Conservation (phyloP, 2,888 invertebrate genomes). For the Eulithis prunata region DNA sequence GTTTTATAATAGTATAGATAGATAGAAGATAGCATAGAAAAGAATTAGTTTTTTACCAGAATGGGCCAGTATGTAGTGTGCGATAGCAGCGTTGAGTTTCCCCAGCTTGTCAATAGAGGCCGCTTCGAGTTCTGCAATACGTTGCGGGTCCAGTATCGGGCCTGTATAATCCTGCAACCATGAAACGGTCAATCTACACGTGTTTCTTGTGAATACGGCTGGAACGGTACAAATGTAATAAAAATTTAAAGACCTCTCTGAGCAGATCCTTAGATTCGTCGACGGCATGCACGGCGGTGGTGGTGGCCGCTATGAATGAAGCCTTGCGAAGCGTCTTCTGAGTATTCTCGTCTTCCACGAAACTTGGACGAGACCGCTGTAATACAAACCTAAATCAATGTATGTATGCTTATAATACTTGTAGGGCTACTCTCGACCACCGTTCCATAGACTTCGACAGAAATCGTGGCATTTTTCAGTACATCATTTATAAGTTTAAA, state of each 20-base stretch:
- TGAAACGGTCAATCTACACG: too few species aligned
- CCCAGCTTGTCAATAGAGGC: conserved; percentile 56
- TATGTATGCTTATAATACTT: too few species aligned
- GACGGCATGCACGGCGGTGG: conserved; percentile 50
- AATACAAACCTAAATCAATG: background rate
- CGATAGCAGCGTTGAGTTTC: conserved; percentile 69
- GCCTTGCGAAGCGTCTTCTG: conserved; percentile 60
- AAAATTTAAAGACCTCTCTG: conserved; percentile 40
- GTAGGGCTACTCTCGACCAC: too few species aligned
- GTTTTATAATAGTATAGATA: too few species aligned
- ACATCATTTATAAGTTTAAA: too few species aligned
- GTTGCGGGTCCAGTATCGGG: conserved; percentile 40
- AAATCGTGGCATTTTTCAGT: too few species aligned
- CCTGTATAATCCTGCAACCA: conserved; percentile 53
- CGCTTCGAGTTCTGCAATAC: conserved; percentile 49
- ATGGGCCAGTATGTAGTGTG: conserved; percentile 63
- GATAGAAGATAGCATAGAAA: background rate
- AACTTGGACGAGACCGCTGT: conserved; percentile 67
- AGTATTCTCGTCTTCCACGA: conserved; percentile 64
- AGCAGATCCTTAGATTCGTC: conserved; percentile 49
- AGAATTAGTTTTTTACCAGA: conserved; percentile 52
- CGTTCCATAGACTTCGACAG: too few species aligned
- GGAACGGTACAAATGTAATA: too few species aligned
- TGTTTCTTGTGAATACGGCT: too few species aligned
- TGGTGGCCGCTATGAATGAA: conserved; percentile 60